Percentiles rank a stretch among this genome's conserved stretches.
Conservation (phyloP, 2,797 vertebrate species). For the Spondyliosoma cantharus region DNA sequence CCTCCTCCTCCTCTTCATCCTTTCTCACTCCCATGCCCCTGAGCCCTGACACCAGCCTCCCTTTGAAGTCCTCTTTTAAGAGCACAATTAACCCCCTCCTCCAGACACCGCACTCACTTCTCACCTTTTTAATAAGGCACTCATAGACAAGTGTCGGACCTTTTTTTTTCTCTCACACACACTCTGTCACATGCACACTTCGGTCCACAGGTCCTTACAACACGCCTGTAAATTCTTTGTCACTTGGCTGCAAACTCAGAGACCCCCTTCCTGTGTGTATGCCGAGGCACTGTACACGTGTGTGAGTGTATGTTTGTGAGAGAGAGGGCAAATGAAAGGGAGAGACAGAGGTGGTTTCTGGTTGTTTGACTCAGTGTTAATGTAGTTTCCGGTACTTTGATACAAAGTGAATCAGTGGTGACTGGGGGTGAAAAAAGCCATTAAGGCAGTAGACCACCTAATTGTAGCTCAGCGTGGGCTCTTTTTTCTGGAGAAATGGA, state of each 20-base stretch:
- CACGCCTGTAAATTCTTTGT: slow-evolving; percentile 84
- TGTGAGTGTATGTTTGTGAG: slow-evolving; percentile 6
- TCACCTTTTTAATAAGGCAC: slow-evolving; percentile 89
- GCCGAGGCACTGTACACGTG: slow-evolving; percentile 46
- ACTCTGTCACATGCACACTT: slow-evolving; percentile 55
- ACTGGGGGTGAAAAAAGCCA: slow-evolving; percentile 67
- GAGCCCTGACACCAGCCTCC: slow-evolving; percentile 78
- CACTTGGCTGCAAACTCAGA: slow-evolving; percentile 78
- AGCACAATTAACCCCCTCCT: slow-evolving; percentile 83
- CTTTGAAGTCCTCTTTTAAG: slow-evolving; percentile 88
- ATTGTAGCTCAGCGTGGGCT: slow-evolving; percentile 57
- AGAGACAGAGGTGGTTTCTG: slow-evolving; percentile 62
- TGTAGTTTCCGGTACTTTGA: slow-evolving; percentile 81
- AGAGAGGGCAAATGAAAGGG: slow-evolving; percentile 45
- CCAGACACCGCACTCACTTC: slow-evolving; percentile 88
- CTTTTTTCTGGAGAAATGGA: slow-evolving; percentile 15
- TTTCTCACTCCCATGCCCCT: slow-evolving; percentile 78
- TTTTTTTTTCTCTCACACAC: slow-evolving; percentile 45
- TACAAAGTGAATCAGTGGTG: slow-evolving; percentile 81
- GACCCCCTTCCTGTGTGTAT: slow-evolving; percentile 68
- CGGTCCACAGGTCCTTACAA: slow-evolving; percentile 68
- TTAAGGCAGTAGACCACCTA: slow-evolving; percentile 66
- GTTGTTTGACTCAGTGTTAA: slow-evolving; percentile 76
- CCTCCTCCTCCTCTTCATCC: slow-evolving; percentile 58
- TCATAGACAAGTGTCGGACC: slow-evolving; percentile 81